Conservation (phyloP, 1,140 invertebrate genomes). For the Drosophila virilis region DNA sequence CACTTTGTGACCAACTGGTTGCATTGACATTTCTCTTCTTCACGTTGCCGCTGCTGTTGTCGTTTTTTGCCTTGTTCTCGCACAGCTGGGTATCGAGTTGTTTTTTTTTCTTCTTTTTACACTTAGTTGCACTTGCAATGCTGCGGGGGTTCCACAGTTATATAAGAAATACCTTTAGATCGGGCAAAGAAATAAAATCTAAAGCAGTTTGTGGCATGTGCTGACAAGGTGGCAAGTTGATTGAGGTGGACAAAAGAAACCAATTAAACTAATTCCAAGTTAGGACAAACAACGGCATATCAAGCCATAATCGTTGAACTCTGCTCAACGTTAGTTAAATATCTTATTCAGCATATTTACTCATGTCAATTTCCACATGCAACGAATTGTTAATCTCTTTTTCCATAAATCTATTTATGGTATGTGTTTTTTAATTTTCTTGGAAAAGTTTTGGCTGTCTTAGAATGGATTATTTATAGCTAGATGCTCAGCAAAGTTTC, state of each 20-base stretch:
- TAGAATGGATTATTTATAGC: background rate
- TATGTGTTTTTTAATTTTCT: background rate
- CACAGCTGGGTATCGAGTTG: constrained; percentile 13
- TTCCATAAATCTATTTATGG: background rate
- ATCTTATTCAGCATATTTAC: background rate
- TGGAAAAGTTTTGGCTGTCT: background rate
- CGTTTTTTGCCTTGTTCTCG: constrained; percentile 11
- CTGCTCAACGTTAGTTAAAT: background rate
- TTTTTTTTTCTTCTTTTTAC: constrained; percentile 21
- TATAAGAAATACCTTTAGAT: constrained; percentile 20
- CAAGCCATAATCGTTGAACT: background rate
- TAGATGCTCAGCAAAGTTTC: background rate
- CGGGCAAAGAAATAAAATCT: constrained; percentile 11
- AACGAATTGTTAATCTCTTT: background rate
- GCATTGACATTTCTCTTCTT: constrained; percentile 34
- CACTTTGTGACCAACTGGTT: constrained; percentile 44
- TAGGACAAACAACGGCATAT: background rate
- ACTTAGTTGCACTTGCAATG: constrained; percentile 45
- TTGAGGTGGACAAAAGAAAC: constrained; percentile 8
- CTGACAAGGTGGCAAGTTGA: constrained; percentile 4
- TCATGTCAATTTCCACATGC: constrained; percentile 20
- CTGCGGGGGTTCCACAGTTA: constrained; percentile 44
- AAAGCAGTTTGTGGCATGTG: background rate
- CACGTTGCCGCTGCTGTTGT: background rate
- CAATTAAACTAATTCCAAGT: constrained; percentile 4